These are phyloP conservation scores for Orchesella flavescens DNA, from an alignment of 2,888 invertebrate genomes.

Conservation along the genomic window DNA sequence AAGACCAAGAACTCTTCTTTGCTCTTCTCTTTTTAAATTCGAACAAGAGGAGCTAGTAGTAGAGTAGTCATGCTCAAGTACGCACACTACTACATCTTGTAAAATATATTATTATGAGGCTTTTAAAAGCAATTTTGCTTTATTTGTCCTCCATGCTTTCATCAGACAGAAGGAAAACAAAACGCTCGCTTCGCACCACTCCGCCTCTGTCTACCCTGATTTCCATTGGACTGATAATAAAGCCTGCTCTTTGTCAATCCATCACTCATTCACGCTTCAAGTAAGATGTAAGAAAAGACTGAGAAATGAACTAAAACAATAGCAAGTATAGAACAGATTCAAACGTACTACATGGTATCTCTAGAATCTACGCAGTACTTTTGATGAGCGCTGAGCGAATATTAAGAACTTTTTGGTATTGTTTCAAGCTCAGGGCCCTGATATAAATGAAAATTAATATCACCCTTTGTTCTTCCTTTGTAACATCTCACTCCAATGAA, in stretches of 20 bases:
- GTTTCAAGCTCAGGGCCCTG: slow-evolving; percentile 37
- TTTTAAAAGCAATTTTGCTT: no score
- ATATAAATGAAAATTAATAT: slow-evolving; percentile 51
- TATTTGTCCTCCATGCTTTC: neutral
- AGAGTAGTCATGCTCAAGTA: no score
- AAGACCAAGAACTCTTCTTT: neutral
- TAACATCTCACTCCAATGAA: no score
- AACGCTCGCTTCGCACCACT: no score
- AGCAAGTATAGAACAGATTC: slow-evolving; percentile 14
- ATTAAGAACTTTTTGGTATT: slow-evolving; percentile 35
- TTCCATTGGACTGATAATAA: slow-evolving; percentile 14
- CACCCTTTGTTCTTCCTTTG: slow-evolving; percentile 28
- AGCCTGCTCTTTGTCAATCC: slow-evolving; percentile 34
- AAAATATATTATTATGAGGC: no score
- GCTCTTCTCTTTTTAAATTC: no score
- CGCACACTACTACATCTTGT: no score
- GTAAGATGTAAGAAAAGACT: slow-evolving; percentile 16
- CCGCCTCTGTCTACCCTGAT: neutral
- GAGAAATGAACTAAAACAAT: slow-evolving; percentile 1
- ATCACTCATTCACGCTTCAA: slow-evolving; percentile 46
- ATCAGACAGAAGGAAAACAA: neutral
- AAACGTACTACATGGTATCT: neutral
- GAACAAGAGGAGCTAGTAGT: no score
- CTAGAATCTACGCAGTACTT: no score
- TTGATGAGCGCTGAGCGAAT: neutral